Evolutionary conservation across 2,888 invertebrate species (phyloP).

Genomic region (Dynastes grantii): DNA sequence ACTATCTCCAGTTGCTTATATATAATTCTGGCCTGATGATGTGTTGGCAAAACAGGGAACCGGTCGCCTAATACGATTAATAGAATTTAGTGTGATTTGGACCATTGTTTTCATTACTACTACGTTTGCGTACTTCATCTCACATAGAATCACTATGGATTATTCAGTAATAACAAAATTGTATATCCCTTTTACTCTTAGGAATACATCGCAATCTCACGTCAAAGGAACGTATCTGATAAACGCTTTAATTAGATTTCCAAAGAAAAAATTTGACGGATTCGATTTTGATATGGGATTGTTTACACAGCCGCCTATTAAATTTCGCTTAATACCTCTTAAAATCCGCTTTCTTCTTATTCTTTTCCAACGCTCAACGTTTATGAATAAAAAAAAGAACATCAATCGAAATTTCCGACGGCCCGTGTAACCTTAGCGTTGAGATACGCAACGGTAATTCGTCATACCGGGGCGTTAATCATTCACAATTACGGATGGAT

Average conservation of each 20-base stretch:
- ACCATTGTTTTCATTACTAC: too few species aligned
- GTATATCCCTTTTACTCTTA: too few species aligned
- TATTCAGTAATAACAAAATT: too few species aligned
- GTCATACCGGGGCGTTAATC: conserved; percentile 50
- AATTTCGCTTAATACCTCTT: conserved; percentile 1
- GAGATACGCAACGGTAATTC: conserved; percentile 47
- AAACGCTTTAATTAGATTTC: not conserved
- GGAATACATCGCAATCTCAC: too few species aligned
- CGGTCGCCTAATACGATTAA: too few species aligned
- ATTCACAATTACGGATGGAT: conserved; percentile 51
- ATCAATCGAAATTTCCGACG: not conserved
- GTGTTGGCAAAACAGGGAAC: too few species aligned
- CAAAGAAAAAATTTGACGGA: not conserved
- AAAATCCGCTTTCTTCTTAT: not conserved
- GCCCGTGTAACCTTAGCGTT: not conserved
- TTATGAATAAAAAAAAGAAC: not conserved
- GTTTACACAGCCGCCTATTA: conserved; percentile 3
- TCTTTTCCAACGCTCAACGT: not conserved
- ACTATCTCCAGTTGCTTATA: too few species aligned
- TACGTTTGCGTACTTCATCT: too few species aligned
- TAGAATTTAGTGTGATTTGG: too few species aligned
- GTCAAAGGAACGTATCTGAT: too few species aligned
- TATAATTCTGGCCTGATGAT: too few species aligned
- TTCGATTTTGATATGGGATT: conserved; percentile 14
- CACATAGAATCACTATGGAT: too few species aligned